Percentiles rank a stretch among this genome's conserved stretches.
Evolutionary conservation across 2,797 vertebrate genomes (phyloP).

Genomic region (Eleutherodactylus coqui): DNA sequence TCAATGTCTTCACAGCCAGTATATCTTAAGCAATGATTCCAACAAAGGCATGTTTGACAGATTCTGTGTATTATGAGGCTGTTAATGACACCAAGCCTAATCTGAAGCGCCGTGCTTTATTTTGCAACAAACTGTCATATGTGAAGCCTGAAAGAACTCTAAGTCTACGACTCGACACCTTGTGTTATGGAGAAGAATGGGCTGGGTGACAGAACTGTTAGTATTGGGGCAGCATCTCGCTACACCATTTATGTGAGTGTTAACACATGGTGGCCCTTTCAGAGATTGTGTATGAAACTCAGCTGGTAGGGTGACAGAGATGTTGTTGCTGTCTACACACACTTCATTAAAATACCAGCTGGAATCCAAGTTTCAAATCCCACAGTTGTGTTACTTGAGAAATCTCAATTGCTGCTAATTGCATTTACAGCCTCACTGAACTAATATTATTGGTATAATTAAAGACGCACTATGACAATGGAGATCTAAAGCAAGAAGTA

Average conservation of each 20-base stretch:
- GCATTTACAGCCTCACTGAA: slow-evolving; percentile 77
- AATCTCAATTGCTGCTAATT: slow-evolving; percentile 84
- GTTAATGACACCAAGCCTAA: slow-evolving; percentile 51
- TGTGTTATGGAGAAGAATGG: slow-evolving; percentile 63
- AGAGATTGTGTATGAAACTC: slow-evolving; percentile 80
- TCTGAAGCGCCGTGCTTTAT: slow-evolving; percentile 54
- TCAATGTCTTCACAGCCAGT: slow-evolving; percentile 51
- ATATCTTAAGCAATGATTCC: slow-evolving; percentile 46
- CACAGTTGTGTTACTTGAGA: slow-evolving; percentile 92
- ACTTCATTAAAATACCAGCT: slow-evolving; percentile 96
- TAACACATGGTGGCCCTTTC: slow-evolving; percentile 80
- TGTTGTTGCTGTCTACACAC: slow-evolving; percentile 78
- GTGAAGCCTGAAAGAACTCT: slow-evolving; percentile 33
- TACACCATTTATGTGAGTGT: slow-evolving; percentile 75
- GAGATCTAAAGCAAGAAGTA: slow-evolving; percentile 74
- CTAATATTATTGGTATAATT: slow-evolving; percentile 88
- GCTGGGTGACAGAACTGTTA: slow-evolving; percentile 69
- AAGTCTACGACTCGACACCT: slow-evolving; percentile 41
- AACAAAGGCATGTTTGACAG: slow-evolving; percentile 59
- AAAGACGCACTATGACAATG: slow-evolving; percentile 76
- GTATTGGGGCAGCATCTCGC: slow-evolving; percentile 68
- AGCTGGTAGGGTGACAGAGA: slow-evolving; percentile 77
- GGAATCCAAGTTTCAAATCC: slow-evolving; percentile 81
- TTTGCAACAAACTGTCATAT: slow-evolving; percentile 60
- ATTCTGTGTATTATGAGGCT: slow-evolving; percentile 51